These are phyloP conservation scores for Streblospio benedicti DNA, from an alignment of 1,140 invertebrate species.

Conservation along the genomic window DNA sequence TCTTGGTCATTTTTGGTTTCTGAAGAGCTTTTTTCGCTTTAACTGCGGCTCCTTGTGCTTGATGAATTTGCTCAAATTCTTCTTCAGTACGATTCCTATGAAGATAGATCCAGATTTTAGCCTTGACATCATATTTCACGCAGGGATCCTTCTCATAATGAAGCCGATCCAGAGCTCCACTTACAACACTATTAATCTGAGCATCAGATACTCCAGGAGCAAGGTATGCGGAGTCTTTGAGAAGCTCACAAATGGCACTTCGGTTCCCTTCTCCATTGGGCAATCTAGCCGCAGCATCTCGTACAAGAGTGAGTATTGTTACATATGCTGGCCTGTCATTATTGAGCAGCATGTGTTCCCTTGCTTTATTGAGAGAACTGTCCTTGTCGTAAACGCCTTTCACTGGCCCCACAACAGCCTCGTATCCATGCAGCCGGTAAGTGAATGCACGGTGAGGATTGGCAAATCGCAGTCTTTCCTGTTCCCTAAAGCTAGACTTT, in stretches of 20 bases:
- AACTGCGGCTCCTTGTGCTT: constrained; percentile 48
- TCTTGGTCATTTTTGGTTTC: constrained; percentile 10
- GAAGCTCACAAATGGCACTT: constrained; percentile 73
- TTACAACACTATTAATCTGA: constrained; percentile 71
- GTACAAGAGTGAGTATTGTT: constrained; percentile 77
- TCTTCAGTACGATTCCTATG: constrained; percentile 68
- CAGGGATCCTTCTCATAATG: constrained; percentile 83
- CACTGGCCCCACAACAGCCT: constrained; percentile 78
- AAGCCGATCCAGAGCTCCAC: constrained; percentile 75
- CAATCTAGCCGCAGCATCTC: constrained; percentile 82
- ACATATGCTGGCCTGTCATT: constrained; percentile 81
- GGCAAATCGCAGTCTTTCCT: constrained; percentile 66
- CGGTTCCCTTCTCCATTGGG: constrained; percentile 87
- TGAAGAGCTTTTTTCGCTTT: constrained; percentile 44
- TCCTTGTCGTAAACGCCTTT: constrained; percentile 69
- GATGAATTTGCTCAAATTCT: constrained; percentile 59
- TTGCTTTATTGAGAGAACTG: constrained; percentile 55
- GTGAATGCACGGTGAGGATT: constrained; percentile 79
- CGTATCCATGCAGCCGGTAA: constrained; percentile 73
- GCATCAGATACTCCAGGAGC: constrained; percentile 60
- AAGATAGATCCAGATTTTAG: constrained; percentile 84
- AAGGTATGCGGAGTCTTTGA: constrained; percentile 78
- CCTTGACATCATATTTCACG: constrained; percentile 77
- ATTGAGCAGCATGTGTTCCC: constrained; percentile 74
- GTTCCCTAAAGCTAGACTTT: constrained; percentile 66